Conservation (phyloP, 2,888 invertebrate genomes). For the Sericinus montela region DNA sequence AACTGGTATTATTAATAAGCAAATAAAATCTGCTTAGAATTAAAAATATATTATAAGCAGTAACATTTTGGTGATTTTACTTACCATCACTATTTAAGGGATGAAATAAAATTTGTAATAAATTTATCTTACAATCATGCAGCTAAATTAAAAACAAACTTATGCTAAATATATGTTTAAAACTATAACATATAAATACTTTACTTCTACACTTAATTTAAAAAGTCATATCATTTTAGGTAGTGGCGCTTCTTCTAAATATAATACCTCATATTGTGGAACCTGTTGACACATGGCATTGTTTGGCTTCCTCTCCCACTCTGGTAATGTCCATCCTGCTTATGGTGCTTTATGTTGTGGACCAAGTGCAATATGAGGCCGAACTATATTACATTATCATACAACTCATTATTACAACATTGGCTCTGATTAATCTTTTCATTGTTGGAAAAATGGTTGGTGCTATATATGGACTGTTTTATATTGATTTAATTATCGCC, state of each 20-base stretch:
- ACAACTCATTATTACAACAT: slow-evolving; percentile 40
- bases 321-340: slow-evolving; percentile 57
- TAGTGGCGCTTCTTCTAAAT: slow-evolving; percentile 67
- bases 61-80: no score
- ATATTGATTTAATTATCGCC: slow-evolving; percentile 59
- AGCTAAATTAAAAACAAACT: no score
- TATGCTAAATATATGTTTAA: no score
- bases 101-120: no score
- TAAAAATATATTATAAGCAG: no score
- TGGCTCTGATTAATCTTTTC: slow-evolving; percentile 42
- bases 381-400: slow-evolving; percentile 55
- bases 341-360: slow-evolving; percentile 65
- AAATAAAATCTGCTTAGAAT: no score
- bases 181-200: no score
- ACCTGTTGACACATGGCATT: slow-evolving; percentile 51
- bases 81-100: no score
- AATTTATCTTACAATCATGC: no score
- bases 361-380: slow-evolving; percentile 63
- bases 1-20: slow-evolving; percentile 43
- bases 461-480: slow-evolving; percentile 61
- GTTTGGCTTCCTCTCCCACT: slow-evolving; percentile 63
- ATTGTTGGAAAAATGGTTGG: slow-evolving; percentile 43
- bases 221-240: slow-evolving; percentile 47
- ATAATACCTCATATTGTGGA: slow-evolving; percentile 63
- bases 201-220: not conserved